Base-by-base conservation (phyloP, 2,113 vertebrate genomes). In the Ondatra zibethicus region DNA sequence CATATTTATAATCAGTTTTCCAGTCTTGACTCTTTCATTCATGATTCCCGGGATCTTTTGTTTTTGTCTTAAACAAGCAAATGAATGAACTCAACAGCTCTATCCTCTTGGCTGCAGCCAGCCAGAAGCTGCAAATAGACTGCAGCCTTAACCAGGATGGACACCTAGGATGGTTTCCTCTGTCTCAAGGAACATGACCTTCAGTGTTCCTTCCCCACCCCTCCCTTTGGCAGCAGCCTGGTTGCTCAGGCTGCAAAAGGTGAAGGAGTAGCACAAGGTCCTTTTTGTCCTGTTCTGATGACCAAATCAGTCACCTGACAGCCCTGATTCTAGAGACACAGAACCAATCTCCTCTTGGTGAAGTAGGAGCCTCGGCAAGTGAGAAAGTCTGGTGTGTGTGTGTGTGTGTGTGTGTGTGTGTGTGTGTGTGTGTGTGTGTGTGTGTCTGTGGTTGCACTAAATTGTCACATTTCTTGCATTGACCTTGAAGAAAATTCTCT, bases 1-100 rank as follows among this genome's bases (percentile, higher is more conserved):
- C 81, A 66, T 50, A 81, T 55, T 97, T 86, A 76, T 70, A 87
- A 76, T 93, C 87, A 88, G 17, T 95, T 96, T 93, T 75, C 16
- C 11, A 95, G 19, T 90, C 16, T 77, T 80, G 76, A 82, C 5
- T 25, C 31, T 87, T 93, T 77, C 50, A 80, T 27, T 88, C 50
- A 47, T 86, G 23, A 91, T 73, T 93, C 92, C 72, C 91, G 36
- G 33, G 33, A 68, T 25, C 47, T 29, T 52, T 27, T 17, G 4
- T 27, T n/a, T 66, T 29, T 72, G 21, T 55, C 25, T 52, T n/a
- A 39, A 47, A 42, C 63, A 85, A 80, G 52, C 31, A 91, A 73
- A 90, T 1, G 58, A 76, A 45, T 1, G 23, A 47, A 65, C 19
- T 21, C 92, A 78, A 68, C 72, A 50, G 42, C 23, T 93, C 58